Conservation (phyloP, 2,797 vertebrate species). For the Gallirallus australis region DNA sequence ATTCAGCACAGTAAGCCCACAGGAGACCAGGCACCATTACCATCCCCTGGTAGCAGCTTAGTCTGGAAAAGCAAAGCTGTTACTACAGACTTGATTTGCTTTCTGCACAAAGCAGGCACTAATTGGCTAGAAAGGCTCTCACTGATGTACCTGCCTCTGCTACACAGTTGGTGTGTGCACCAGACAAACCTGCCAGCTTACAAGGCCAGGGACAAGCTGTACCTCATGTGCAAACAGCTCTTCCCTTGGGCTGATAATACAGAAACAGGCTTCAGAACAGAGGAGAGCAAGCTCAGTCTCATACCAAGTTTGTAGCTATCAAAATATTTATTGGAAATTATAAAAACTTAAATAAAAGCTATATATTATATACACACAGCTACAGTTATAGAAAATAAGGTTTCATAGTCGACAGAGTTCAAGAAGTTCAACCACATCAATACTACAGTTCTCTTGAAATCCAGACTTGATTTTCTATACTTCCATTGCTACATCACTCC, state of each 20-base stretch:
- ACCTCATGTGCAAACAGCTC: neutral
- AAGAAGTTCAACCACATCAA: neutral
- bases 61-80: neutral
- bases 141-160: neutral
- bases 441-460: neutral
- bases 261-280: neutral
- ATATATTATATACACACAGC: slow-evolving; percentile 63
- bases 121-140: neutral
- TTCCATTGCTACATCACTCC: neutral
- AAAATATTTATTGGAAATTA: slow-evolving; percentile 72
- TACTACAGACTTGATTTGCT: neutral
- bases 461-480: neutral
- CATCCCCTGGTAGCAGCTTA: neutral
- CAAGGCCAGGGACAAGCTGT: neutral
- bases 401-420: neutral
- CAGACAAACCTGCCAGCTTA: neutral
- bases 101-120: neutral
- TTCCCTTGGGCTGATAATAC: neutral
- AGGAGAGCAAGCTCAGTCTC: neutral
- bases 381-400: neutral
- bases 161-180: neutral
- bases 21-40: neutral
- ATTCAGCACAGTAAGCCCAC: accelerated
- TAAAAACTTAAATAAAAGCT: slow-evolving; percentile 49
- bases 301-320: neutral